Evolutionary conservation across 2,113 vertebrate species (phyloP).

Genomic region (Mesembrinibis cayennensis): DNA sequence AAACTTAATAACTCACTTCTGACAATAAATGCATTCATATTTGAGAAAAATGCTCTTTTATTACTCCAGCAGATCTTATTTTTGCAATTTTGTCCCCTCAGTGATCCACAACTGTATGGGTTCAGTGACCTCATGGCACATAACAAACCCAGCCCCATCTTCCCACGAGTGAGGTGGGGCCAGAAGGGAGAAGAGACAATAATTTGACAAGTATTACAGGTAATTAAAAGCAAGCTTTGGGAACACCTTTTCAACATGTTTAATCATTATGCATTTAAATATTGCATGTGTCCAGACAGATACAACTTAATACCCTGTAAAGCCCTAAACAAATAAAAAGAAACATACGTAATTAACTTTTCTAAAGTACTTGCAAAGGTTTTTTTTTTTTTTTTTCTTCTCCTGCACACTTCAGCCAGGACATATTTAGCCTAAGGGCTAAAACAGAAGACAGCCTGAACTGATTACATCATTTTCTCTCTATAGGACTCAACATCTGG

Average conservation of each 20-base stretch:
- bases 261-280: background rate
- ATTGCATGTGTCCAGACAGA: background rate
- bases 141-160: background rate
- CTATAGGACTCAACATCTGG: background rate
- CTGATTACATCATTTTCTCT: slow-evolving; percentile 6
- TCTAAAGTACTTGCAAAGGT: background rate
- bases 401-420: background rate
- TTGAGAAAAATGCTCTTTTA: background rate
- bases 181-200: background rate
- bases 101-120: background rate
- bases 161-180: slow-evolving; percentile 13
- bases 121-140: background rate
- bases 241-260: background rate
- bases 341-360: background rate
- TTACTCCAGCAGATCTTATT: background rate
- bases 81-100: background rate
- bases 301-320: background rate
- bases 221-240: background rate
- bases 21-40: background rate
- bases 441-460: background rate
- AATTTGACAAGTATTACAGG: background rate
- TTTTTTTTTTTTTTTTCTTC: background rate
- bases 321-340: background rate
- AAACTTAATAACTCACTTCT: background rate
- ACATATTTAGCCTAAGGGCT: slow-evolving; percentile 7